Evolutionary conservation across 2,113 vertebrate genomes (phyloP), one percentile per base, ranked within the genome.

Genomic region (Acanthisitta chloris): DNA sequence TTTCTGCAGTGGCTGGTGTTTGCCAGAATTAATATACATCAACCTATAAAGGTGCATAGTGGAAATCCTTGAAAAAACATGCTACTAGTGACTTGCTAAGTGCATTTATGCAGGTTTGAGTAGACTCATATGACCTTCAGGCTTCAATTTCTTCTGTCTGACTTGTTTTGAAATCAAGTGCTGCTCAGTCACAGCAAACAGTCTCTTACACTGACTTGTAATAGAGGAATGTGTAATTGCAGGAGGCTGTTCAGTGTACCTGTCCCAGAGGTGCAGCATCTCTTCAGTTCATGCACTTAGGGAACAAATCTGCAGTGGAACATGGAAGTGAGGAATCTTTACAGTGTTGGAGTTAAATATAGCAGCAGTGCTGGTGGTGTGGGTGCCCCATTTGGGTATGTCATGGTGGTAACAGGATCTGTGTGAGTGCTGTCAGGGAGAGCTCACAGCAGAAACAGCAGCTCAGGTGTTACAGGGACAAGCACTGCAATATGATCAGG

Each of bases 371-470:
- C 40, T 89, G 69, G 4, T 91, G 18, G 14, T 36, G 21, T n/a
- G 28, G 76, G 59, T 54, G 21, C 7, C 38, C 14, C 0, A 0
- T 55, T 14, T 33, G 48, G 29, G 17, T 10, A 28, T 42, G 40
- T 62, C 54, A 29, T 55, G 17, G 45, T 14, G 51, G 61, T 28
- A 3, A 24, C 8, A n/a, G 57, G 55, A 31, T 34, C 31, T 24
- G 1, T 16, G 49, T 8, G 54, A 45, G 4, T 1, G 2, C 45
- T 55, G 40, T 24, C 3, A 4, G 38, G 58, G 34, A 58, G 29
- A 70, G 42, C 38, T 38, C 23, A 1, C 36, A 17, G 46, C 0
- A 0, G 45, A 72, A 76, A 9, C 24, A 34, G 55, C 0, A 0
- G 31, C 67, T 72, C 54, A 6, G 38, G 58, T 55, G 8, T 21